Conservation (phyloP, 35 echinoderm and acorn worm genomes). For the Ophioderma brevispina region DNA sequence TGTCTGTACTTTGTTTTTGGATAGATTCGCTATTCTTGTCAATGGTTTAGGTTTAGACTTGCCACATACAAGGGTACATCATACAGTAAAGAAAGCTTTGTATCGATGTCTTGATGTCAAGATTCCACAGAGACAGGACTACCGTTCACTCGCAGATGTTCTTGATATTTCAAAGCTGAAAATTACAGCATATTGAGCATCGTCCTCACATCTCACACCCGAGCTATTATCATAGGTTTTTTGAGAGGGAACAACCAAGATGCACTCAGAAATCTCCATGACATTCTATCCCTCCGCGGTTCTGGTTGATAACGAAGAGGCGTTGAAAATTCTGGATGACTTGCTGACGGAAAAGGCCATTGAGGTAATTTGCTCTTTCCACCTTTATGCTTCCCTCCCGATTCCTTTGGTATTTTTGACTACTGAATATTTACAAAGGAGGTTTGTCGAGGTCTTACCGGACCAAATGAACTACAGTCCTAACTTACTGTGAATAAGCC, state of each 20-base stretch:
- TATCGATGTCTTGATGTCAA: constrained; percentile 9
- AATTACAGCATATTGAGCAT: constrained; percentile 4
- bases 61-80: background rate
- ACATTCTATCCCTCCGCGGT: background rate
- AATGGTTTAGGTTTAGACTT: background rate
- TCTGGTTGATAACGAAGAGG: background rate
- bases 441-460: too few species aligned
- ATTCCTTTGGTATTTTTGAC: too few species aligned
- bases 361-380: too few species aligned
- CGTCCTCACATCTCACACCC: background rate
- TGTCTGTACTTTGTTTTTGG: background rate
- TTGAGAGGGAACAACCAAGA: background rate
- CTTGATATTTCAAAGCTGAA: background rate
- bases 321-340: background rate
- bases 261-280: background rate
- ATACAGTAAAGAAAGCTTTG: background rate
- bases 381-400: too few species aligned
- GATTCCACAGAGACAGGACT: constrained; percentile 3
- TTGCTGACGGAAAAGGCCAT: background rate
- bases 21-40: constrained; percentile 1
- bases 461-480: too few species aligned
- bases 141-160: constrained; percentile 1
- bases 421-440: too few species aligned
- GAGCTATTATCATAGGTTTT: background rate
- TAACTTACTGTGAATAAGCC: too few species aligned